Conservation (phyloP, 2,113 vertebrate genomes). For the Macquaria australasica region DNA sequence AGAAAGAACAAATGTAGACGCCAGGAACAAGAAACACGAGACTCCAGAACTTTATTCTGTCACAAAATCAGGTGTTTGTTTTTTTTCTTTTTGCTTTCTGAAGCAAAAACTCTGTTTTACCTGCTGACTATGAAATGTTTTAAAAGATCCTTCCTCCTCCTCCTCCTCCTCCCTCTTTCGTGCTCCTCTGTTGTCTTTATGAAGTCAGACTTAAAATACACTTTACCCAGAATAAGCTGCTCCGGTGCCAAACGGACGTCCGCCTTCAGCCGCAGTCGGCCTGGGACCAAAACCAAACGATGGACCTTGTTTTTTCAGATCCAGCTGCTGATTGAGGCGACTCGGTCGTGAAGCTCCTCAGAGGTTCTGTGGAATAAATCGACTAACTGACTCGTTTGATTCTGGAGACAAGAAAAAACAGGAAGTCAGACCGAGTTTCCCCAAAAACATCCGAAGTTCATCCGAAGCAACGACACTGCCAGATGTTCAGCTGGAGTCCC, state of each 20-base stretch:
- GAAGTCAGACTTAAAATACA: slow-evolving; percentile 22
- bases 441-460: too few relatives aligned
- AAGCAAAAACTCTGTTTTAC: background rate
- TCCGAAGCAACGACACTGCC: slow-evolving; percentile 16
- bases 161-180: background rate
- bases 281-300: slow-evolving; percentile 3
- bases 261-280: background rate
- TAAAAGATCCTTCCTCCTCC: too few relatives aligned
- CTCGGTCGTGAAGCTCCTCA: background rate
- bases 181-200: background rate
- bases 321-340: background rate
- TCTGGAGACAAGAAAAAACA: background rate
- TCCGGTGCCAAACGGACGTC: slow-evolving; percentile 49
- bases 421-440: background rate
- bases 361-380: background rate
- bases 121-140: too few relatives aligned
- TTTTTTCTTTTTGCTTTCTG: background rate
- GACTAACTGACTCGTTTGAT: background rate
- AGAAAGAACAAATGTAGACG: background rate
- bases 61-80: background rate
- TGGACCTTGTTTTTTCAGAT: background rate
- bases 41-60: too few relatives aligned
- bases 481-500: background rate
- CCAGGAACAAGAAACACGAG: background rate
- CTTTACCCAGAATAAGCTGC: slow-evolving; percentile 68